Base-by-base conservation (phyloP, 2,113 vertebrate species). In the Thamnaconus septentrionalis region DNA sequence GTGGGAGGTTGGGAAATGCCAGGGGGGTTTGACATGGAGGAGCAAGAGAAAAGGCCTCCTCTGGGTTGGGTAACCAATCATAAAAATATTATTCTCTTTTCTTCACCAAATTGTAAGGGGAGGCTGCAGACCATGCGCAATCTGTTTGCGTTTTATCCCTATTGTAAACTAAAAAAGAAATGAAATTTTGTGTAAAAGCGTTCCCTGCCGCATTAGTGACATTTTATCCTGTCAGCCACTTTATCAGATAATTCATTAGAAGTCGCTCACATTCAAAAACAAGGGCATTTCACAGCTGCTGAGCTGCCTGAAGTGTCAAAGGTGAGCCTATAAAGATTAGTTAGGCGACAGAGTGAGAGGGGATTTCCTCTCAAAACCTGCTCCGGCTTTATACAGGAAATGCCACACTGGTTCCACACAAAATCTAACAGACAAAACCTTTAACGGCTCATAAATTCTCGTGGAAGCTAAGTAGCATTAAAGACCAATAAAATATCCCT, bases 311-410 rank as follows among this genome's bases (percentile, higher is more conserved):
- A 9, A 11, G 64, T 65, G 88, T 89, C 83, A 91, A 85, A 91
- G 85, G 87, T 88, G 63, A 83, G 56, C 55, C 81, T 65, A 66
- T 82, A 84, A 88, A 89, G 79, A 86, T 89, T 88, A 85, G 75
- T 59, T 63, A 71, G 84, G 82, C 73, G 70, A 84, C 79, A 74
- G 63, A 69, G 85, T 80, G 66, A 83, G 70, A 82, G 63, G 79
- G 85, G 74, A 74, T 77, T 87, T 83, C 75, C 67, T 86, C 86
- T 31, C 18, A 31, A 31, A 31, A 31, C 18, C 18, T 87, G 64
- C 66, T 74, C 49, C 55, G 69, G 41, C 85, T 89, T 87, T 68
- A 86, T 58, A 83, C 88, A 92, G 90, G 89, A 93, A 93, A 91
- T 90, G 73, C 83, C 85, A 83, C 75, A 83, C 79, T 70, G 74